Evolutionary conservation across 2,113 vertebrate genomes (phyloP), one percentile per base, ranked within the genome.

Genomic region (Chaenogobius annularis): DNA sequence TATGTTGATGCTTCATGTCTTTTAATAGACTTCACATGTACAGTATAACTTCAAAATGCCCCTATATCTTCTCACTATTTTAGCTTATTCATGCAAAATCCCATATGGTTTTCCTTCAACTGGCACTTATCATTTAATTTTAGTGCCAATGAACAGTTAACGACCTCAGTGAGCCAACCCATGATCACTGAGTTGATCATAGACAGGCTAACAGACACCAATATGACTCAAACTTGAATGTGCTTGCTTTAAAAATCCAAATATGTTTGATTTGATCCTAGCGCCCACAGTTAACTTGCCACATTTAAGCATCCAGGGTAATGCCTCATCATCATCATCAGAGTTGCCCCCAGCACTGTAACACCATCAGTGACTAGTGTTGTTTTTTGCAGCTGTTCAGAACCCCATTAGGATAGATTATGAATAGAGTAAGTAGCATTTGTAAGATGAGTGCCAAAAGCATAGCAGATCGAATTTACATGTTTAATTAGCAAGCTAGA

Each of bases 251-350:
- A 52, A 8, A 40, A 40, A 65, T 20, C 62, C 22, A 70, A 74
- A 77, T 73, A 20, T 81, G 70, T 71, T 85, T 80, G 17, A 77
- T 78, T 73, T 80, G 20, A 78, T 72, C 68, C 50, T 47, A 15
- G 46, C 52, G 56, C 64, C 52, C 64, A 62, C 26, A 7, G 58
- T 73, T 68, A 70, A 77, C 54, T 20, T 55, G 72, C 10, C 11
- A 48, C 23, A 72, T 61, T 54, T 62, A 55, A 62, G 19, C 22
- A 31, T 54, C 68, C 69, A 19, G 15, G 72, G 75, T 71, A 22
- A 69, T 56, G 63, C 23, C 1, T 68, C 26, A 31, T 31, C 47
- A 61, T 83, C 55, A 52, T 46, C 6, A 17, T 22, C 43, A 3
- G 35, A 74, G 62, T 67, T 7, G 50, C 73, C 77, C 7, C n/a